These are phyloP conservation scores for Parauchenoglanis punctatus DNA, from an alignment of 2,797 vertebrate species.

Conservation along the genomic window DNA sequence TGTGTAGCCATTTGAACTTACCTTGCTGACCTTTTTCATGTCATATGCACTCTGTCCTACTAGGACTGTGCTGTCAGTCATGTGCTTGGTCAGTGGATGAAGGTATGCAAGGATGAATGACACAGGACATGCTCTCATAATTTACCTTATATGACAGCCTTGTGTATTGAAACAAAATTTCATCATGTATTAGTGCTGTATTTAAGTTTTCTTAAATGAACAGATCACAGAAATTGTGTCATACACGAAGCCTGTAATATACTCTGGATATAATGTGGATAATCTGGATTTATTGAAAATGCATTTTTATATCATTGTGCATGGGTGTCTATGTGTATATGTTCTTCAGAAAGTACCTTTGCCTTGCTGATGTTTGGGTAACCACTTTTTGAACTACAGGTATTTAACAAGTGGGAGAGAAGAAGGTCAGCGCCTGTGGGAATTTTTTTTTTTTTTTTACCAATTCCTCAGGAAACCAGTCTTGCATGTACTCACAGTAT, in stretches of 20 bases:
- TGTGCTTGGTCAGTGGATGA: conserved; percentile 32
- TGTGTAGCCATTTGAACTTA: neutral
- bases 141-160: neutral
- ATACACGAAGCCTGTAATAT: neutral
- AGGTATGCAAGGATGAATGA: conserved; percentile 12
- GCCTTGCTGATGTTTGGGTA: conserved; percentile 39
- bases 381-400: conserved; percentile 2
- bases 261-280: neutral
- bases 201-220: neutral
- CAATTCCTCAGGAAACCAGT: conserved; percentile 44
- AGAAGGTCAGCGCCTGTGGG: conserved; percentile 11
- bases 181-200: neutral
- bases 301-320: neutral
- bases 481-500: conserved; percentile 41
- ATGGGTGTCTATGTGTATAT: neutral
- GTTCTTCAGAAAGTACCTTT: conserved; percentile 15
- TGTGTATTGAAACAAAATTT: neutral
- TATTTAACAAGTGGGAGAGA: conserved; percentile 23
- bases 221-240: conserved; percentile 1
- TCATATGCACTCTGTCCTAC: conserved; percentile 25
- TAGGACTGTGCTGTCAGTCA: conserved; percentile 23
- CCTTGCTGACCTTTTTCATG: neutral
- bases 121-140: neutral
- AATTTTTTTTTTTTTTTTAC: conserved; percentile 17
- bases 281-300: neutral